A percentile compares a stretch with the other conserved stretches of the same genome.
Evolutionary conservation across 1,140 invertebrate species (phyloP).

Genomic region (Drosophila bifasciata): DNA sequence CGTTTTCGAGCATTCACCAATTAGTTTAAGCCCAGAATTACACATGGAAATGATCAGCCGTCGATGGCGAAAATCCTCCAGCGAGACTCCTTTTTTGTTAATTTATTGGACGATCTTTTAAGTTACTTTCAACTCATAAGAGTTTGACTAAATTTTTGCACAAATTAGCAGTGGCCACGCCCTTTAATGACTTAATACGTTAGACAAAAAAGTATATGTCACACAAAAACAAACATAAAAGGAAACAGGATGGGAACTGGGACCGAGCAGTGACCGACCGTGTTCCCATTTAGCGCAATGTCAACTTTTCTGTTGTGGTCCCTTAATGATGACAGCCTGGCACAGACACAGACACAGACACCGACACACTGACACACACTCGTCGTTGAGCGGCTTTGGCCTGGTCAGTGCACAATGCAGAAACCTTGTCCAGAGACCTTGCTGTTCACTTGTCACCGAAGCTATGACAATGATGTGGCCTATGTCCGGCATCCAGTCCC

Average conservation of each 20-base stretch:
- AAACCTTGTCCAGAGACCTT: slow-evolving; percentile 20
- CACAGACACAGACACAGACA: slow-evolving; percentile 55
- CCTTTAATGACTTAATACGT: slow-evolving; percentile 75
- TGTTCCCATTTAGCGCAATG: slow-evolving; percentile 74
- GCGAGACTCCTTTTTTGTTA: background rate
- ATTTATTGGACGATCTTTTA: too few relatives aligned
- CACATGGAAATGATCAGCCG: too few relatives aligned
- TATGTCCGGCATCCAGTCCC: slow-evolving; percentile 9
- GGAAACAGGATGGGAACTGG: too few relatives aligned
- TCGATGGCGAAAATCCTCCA: too few relatives aligned
- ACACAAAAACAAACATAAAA: background rate
- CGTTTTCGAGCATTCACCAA: too few relatives aligned
- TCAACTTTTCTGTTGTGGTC: slow-evolving; percentile 78
- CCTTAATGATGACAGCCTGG: slow-evolving; percentile 77
- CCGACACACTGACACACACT: slow-evolving; percentile 5
- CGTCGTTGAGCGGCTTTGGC: slow-evolving; percentile 5
- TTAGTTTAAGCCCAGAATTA: too few relatives aligned
- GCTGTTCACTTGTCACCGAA: slow-evolving; percentile 21
- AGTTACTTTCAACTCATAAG: slow-evolving; percentile 1
- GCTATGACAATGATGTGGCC: slow-evolving; percentile 50
- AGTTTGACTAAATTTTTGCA: slow-evolving; percentile 41
- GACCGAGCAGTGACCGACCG: slow-evolving; percentile 9
- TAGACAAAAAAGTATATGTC: slow-evolving; percentile 45
- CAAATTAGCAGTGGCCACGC: slow-evolving; percentile 65
- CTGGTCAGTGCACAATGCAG: slow-evolving; percentile 8